Conservation (phyloP, 2,113 vertebrate species). For the Poeciliopsis occidentalis region DNA sequence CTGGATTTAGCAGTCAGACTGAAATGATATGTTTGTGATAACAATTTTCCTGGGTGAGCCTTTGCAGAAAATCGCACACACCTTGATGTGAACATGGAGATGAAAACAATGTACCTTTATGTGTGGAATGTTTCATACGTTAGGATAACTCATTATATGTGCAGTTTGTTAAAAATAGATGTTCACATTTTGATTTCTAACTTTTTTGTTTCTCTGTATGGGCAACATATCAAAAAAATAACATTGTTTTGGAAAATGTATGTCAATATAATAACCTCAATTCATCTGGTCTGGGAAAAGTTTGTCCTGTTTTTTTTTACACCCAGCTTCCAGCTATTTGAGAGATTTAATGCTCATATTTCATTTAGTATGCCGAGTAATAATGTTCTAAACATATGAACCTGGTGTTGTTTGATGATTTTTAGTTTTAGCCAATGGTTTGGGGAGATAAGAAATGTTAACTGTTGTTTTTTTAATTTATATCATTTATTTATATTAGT, state of each 20-base stretch:
- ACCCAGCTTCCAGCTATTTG: no score
- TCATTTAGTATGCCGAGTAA: no score
- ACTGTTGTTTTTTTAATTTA: not conserved
- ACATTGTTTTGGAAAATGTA: no score
- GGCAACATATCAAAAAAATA: no score
- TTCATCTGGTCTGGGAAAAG: no score
- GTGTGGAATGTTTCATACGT: not conserved
- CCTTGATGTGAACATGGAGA: not conserved
- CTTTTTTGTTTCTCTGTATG: not conserved
- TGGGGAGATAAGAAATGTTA: no score
- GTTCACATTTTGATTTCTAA: not conserved
- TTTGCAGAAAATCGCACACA: conserved; percentile 35
- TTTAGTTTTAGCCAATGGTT: no score
- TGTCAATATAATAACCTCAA: no score
- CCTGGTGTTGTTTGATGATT: no score
- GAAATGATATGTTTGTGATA: conserved; percentile 53
- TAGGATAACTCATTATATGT: not conserved
- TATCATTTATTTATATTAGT: not conserved
- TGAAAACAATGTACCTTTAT: conserved; percentile 2
- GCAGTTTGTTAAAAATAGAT: not conserved
- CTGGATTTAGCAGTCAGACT: conserved; percentile 55
- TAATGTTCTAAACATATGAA: no score
- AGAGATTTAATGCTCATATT: no score
- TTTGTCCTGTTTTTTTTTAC: no score
- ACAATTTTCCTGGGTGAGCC: conserved; percentile 37